These are phyloP conservation scores for Aythya baeri DNA, from an alignment of 2,113 vertebrate species.

Conservation along the genomic window DNA sequence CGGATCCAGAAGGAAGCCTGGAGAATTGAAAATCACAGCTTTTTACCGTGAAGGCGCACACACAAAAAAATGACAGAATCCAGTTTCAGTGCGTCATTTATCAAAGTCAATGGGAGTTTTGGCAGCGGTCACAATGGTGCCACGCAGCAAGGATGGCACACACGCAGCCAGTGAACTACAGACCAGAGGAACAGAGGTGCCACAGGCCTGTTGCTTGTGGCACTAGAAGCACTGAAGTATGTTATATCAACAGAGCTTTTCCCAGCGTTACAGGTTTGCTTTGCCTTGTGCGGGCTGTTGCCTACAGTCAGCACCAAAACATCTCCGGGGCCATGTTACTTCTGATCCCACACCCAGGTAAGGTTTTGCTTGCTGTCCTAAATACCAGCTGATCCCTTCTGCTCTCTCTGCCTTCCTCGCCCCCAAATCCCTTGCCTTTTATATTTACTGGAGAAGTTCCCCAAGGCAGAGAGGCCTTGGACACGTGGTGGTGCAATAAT, in stretches of 20 bases:
- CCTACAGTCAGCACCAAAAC: neutral
- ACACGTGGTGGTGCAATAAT: rapidly evolving
- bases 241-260: neutral
- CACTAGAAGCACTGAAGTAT: neutral
- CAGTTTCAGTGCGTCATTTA: neutral
- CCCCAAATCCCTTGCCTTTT: neutral
- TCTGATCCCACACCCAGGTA: neutral
- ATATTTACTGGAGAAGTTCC: neutral
- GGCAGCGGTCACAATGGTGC: neutral
- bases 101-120: neutral
- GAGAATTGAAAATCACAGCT: neutral
- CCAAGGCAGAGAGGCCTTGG: neutral
- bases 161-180: neutral
- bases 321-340: neutral
- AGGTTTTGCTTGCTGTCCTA: neutral
- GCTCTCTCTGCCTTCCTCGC: neutral
- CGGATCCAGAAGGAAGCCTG: neutral
- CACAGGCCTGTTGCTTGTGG: neutral
- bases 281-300: neutral
- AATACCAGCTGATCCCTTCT: neutral
- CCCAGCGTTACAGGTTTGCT: neutral
- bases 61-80: neutral
- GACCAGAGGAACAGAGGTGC: neutral
- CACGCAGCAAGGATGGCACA: rapidly evolving
- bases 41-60: neutral